These are phyloP conservation scores for Lycia hirtaria DNA, from an alignment of 2,888 invertebrate genomes.

Conservation along the genomic window DNA sequence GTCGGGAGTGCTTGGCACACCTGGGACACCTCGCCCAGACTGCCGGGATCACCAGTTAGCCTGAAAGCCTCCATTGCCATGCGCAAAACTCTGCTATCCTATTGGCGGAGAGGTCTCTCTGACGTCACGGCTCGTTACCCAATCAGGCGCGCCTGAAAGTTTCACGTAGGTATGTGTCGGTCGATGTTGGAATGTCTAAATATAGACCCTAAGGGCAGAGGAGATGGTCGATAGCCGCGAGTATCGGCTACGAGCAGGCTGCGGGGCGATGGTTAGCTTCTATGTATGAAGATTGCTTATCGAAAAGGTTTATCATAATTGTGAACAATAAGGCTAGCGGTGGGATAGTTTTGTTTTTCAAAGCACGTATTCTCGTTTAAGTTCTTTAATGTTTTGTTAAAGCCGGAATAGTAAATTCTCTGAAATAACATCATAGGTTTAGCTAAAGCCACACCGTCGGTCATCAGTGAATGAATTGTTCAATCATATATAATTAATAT, in stretches of 20 bases:
- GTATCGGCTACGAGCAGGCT: slow-evolving; percentile 11
- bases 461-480: no score
- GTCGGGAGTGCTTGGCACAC: slow-evolving; percentile 77
- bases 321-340: background rate
- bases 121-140: slow-evolving; percentile 72
- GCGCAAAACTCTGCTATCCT: slow-evolving; percentile 57
- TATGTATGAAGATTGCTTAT: slow-evolving; percentile 11
- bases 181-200: slow-evolving; percentile 70
- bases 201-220: slow-evolving; percentile 62
- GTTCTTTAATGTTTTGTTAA: no score
- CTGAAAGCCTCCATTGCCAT: slow-evolving; percentile 67
- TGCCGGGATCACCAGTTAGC: slow-evolving; percentile 60
- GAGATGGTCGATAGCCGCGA: slow-evolving; percentile 46
- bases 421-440: no score
- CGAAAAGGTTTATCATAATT: background rate
- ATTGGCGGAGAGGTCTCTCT: slow-evolving; percentile 70
- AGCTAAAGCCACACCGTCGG: no score
- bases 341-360: background rate
- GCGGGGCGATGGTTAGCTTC: slow-evolving; percentile 17
- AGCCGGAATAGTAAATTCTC: no score
- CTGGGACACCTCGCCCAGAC: slow-evolving; percentile 80
- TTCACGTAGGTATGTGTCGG: slow-evolving; percentile 80
- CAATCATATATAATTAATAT: no score
- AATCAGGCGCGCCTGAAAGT: slow-evolving; percentile 71
- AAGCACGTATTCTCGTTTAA: no score